phyloP scores from a whole-genome alignment of 2,113 vertebrate species.

The Salvator merianae region DNA sequence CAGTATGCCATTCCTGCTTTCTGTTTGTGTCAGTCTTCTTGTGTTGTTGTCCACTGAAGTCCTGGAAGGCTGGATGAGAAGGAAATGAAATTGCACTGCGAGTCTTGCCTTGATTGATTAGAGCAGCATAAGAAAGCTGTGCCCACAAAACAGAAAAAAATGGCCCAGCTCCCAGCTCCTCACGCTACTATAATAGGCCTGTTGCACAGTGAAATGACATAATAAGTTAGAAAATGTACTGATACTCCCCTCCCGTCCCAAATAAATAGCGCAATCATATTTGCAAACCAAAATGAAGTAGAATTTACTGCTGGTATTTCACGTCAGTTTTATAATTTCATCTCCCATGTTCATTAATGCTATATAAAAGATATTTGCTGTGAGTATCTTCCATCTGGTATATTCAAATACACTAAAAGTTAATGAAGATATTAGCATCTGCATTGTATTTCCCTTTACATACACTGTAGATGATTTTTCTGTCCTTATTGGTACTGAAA shows the following conservation, averaged over 20 bases:
- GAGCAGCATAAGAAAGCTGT: neutral
- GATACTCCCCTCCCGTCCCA: neutral
- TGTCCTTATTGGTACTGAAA: neutral
- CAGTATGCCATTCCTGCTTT: neutral
- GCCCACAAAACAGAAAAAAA: neutral
- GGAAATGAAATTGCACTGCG: neutral
- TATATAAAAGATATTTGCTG: neutral
- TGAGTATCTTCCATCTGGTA: neutral
- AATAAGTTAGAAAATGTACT: neutral
- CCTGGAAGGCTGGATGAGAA: neutral
- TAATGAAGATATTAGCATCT: neutral
- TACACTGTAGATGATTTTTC: neutral
- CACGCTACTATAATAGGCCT: neutral
- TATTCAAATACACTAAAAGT: neutral
- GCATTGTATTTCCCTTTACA: neutral
- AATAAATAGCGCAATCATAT: neutral
- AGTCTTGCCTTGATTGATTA: fast-evolving
- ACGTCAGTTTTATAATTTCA: neutral
- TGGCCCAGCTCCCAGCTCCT: neutral
- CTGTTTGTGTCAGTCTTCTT: neutral
- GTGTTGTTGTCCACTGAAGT: neutral
- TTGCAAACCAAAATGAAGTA: neutral
- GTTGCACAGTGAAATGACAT: neutral
- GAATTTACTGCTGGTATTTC: neutral
- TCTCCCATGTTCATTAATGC: neutral